Evolutionary conservation across 2,888 invertebrate species (phyloP).

Genomic region (Slavum lentiscoides): DNA sequence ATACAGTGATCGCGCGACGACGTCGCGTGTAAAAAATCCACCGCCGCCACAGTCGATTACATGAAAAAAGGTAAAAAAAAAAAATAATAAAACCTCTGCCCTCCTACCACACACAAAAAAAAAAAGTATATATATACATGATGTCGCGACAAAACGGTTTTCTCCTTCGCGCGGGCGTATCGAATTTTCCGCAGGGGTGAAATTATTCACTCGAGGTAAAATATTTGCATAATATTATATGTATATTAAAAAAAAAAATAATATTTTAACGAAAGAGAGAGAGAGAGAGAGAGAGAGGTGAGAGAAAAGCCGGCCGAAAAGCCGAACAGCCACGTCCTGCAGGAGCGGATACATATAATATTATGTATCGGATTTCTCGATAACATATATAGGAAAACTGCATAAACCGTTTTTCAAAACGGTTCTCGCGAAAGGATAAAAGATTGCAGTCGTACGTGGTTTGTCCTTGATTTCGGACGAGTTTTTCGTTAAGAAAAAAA

Average conservation of each 20-base stretch:
- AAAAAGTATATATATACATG: not conserved
- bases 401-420: too few relatives aligned
- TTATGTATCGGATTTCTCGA: too few relatives aligned
- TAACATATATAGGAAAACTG: too few relatives aligned
- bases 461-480: too few relatives aligned
- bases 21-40: slow-evolving; percentile 8
- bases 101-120: not conserved
- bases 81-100: not conserved
- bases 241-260: not conserved
- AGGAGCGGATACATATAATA: too few relatives aligned
- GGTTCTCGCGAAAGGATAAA: too few relatives aligned
- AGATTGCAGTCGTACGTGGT: too few relatives aligned
- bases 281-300: not conserved
- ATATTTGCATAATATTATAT: not conserved
- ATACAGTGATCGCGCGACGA: too few relatives aligned
- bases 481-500: too few relatives aligned
- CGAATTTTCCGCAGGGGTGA: slow-evolving; percentile 47
- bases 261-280: not conserved
- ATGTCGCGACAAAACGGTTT: slow-evolving; percentile 50
- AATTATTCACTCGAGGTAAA: slow-evolving; percentile 20
- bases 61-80: slow-evolving; percentile 1
- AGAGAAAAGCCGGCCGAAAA: too few relatives aligned
- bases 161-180: slow-evolving; percentile 38
- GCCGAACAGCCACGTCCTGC: too few relatives aligned
- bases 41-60: not conserved